Evolutionary conservation across 1,140 invertebrate species (phyloP).

Genomic region (Lordiphosa collinella): DNA sequence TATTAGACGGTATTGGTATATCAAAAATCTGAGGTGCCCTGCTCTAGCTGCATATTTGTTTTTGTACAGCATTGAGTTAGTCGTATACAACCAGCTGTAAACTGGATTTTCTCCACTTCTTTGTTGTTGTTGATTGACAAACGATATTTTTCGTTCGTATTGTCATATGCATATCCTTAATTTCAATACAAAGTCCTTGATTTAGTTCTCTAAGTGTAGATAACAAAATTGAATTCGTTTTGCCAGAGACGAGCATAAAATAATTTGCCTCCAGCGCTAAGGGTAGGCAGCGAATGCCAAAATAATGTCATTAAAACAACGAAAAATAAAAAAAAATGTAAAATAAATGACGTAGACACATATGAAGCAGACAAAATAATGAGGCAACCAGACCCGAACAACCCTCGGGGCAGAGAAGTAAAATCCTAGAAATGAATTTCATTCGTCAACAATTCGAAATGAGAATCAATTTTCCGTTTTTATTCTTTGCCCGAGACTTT

Average conservation of each 20-base stretch:
- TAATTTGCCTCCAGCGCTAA: slow-evolving; percentile 21
- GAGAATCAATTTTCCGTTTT: slow-evolving; percentile 43
- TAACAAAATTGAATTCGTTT: slow-evolving; percentile 67
- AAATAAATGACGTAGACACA: slow-evolving; percentile 39
- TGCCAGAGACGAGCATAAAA: slow-evolving; percentile 14
- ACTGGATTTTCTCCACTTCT: too few species aligned
- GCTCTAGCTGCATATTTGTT: too few species aligned
- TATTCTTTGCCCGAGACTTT: slow-evolving; percentile 20
- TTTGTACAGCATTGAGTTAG: too few species aligned
- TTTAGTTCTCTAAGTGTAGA: too few species aligned
- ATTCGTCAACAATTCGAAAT: slow-evolving; percentile 28
- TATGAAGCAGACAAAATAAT: slow-evolving; percentile 34
- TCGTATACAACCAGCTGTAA: too few species aligned
- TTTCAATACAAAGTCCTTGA: background rate
- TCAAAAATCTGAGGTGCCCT: too few species aligned
- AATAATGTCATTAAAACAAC: slow-evolving; percentile 70
- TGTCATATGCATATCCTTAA: too few species aligned
- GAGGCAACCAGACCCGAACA: slow-evolving; percentile 6
- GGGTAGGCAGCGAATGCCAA: slow-evolving; percentile 28
- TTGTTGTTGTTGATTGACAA: too few species aligned
- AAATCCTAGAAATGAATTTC: slow-evolving; percentile 7
- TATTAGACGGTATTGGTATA: too few species aligned
- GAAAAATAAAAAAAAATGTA: slow-evolving; percentile 42
- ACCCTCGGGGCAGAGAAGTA: too few species aligned
- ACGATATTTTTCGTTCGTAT: too few species aligned